Percentiles rank a stretch among this genome's conserved stretches.
Conservation (phyloP, 1,140 invertebrate species). For the Heliconius hermathena region DNA sequence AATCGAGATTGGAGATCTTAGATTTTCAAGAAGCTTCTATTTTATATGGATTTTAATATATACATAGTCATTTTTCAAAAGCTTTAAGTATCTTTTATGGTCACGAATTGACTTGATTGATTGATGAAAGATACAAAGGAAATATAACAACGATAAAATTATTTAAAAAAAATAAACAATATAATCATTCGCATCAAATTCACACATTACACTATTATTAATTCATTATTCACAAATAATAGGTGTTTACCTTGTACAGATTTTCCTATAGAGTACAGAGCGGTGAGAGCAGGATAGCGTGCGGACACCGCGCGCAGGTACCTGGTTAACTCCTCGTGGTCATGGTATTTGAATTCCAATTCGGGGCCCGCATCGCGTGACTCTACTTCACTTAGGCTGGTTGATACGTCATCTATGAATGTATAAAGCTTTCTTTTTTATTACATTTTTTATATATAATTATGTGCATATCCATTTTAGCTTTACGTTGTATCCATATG, state of each 20-base stretch:
- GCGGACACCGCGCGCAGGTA: slow-evolving; percentile 90
- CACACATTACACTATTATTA: not conserved
- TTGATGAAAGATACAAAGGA: not conserved
- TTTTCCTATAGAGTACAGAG: slow-evolving; percentile 95
- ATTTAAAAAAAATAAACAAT: not conserved
- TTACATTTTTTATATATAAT: not conserved
- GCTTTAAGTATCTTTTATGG: not conserved
- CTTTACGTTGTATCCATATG: too few species aligned
- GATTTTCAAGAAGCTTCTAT: not conserved
- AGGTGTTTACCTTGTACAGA: slow-evolving; percentile 90
- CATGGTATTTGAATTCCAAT: slow-evolving; percentile 93
- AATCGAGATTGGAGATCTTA: not conserved
- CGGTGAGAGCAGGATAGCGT: slow-evolving; percentile 91
- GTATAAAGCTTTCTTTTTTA: not conserved
- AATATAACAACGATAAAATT: not conserved
- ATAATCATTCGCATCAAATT: not conserved
- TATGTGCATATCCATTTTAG: too few species aligned
- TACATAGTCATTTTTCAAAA: not conserved
- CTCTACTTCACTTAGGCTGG: slow-evolving; percentile 58
- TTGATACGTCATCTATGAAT: slow-evolving; percentile 45
- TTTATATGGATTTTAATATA: not conserved
- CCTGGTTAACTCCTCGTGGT: slow-evolving; percentile 92
- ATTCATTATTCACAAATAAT: not conserved
- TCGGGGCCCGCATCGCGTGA: slow-evolving; percentile 61
- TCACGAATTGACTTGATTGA: not conserved